A percentile compares a stretch with the other conserved stretches of the same genome.
Evolutionary conservation across 2,888 invertebrate species (phyloP).

Genomic region (Pyrochroa serraticornis): DNA sequence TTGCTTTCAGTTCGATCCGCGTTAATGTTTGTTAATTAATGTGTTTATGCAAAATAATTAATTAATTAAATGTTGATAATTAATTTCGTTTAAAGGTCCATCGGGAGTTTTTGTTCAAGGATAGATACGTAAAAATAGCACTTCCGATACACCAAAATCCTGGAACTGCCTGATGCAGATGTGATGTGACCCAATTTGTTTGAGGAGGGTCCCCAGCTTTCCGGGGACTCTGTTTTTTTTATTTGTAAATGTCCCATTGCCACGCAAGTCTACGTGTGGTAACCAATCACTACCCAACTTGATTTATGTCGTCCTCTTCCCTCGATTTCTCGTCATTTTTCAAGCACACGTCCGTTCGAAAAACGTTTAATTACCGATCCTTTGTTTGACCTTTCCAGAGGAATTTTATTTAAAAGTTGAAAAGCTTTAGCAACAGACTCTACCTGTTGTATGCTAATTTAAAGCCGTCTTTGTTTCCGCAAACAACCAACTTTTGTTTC

Average conservation of each 20-base stretch:
- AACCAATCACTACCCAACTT: conserved; percentile 39
- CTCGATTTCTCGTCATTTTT: conserved; percentile 33
- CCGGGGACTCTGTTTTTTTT: too few species aligned
- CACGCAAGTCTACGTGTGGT: conserved; percentile 42
- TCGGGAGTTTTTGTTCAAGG: not conserved
- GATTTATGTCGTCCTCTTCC: conserved; percentile 43
- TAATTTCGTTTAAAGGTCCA: not conserved
- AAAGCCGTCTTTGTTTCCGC: conserved; percentile 46
- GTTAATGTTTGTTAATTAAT: too few species aligned
- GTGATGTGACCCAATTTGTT: too few species aligned
- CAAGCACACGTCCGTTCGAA: conserved; percentile 23
- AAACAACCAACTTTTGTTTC: conserved; percentile 38
- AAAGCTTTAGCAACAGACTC: not conserved
- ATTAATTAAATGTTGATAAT: too few species aligned
- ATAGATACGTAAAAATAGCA: conserved; percentile 1
- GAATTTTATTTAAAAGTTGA: too few species aligned
- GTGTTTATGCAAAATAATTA: too few species aligned
- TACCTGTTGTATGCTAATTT: conserved; percentile 52
- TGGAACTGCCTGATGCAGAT: not conserved
- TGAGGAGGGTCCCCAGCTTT: too few species aligned
- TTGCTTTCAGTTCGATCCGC: too few species aligned
- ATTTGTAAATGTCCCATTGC: conserved; percentile 41
- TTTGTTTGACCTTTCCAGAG: too few species aligned
- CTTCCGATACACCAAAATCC: not conserved
- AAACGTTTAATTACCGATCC: conserved; percentile 10